Evolutionary conservation across 2,113 vertebrate genomes (phyloP), one percentile per base, ranked within the genome.

Genomic region (Eolophus roseicapilla): DNA sequence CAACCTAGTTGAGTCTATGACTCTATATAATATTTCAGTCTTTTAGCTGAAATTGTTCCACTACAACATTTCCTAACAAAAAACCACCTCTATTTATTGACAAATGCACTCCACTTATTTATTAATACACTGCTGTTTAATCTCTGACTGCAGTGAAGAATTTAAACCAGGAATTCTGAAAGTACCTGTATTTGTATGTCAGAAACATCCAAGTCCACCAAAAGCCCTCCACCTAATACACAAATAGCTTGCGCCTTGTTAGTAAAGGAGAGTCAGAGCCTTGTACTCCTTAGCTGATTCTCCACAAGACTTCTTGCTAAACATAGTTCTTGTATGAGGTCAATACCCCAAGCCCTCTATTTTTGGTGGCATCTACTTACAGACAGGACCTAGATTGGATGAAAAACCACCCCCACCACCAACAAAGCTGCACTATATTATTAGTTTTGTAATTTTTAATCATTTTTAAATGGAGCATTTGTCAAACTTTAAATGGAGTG

Each of bases 271-370:
- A 86, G 20, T 47, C 41, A 52, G 24, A 88, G 17, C 33, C 33
- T 44, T 28, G 14, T 44, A 55, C 8, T 27, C 29, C 5, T 3
- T 35, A 74, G 18, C 3, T 78, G 33, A 49, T 49, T 9, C 19
- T 70, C n/a, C 17, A 41, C 7, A 46, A 49, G 46, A 46, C 10
- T 46, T 80, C 24, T 62, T 27, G 37, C 37, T 62, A 64, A 41
- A 41, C 3, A 6, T 12, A 55, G 10, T 47, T 73, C 11, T 9
- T 21, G 6, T 12, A 52, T 15, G 53, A 93, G 24, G 4, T 57
- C 12, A 47, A 0, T 43, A 33, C 39, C 13, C 5, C 2, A 20
- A 88, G 3, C 7, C 11, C 3, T 75, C 17, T 57, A 2, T 11
- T 76, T 95, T 65, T 73, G 31, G 17, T 60, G 18, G 5, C 10